Conservation (phyloP, 2,888 invertebrate species). For the Hylaea fasciaria region DNA sequence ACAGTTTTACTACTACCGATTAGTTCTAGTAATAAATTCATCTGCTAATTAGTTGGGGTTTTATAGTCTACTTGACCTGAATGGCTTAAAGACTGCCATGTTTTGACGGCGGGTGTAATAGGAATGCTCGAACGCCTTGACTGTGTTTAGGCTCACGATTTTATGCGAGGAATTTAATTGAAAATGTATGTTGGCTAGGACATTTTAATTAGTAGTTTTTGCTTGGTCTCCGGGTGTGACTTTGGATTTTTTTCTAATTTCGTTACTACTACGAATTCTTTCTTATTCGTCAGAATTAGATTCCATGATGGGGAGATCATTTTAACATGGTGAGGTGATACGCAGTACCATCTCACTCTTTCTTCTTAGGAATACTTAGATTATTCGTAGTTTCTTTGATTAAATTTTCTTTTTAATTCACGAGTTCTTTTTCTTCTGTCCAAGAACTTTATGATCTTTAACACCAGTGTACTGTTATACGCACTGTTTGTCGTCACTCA, state of each 20-base stretch:
- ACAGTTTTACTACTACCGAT: conserved; percentile 53
- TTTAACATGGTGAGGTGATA: no score
- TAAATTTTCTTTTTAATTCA: no score
- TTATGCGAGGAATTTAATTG: conserved; percentile 20
- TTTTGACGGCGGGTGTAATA: conserved; percentile 42
- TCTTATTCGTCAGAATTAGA: no score
- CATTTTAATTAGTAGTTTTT: conserved; percentile 17
- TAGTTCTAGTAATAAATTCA: conserved; percentile 56
- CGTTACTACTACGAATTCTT: no score
- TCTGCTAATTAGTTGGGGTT: conserved; percentile 56
- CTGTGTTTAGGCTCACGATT: conserved; percentile 14
- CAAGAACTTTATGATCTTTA: no score
- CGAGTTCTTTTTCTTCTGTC: no score
- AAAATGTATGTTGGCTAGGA: conserved; percentile 1
- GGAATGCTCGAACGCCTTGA: conserved; percentile 40
- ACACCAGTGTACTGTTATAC: no score
- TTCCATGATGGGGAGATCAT: no score
- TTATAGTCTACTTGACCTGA: conserved; percentile 52
- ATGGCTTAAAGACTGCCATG: conserved; percentile 40
- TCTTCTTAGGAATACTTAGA: no score
- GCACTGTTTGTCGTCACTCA: neutral
- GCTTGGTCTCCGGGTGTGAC: conserved; percentile 4
- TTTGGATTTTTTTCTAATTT: neutral
- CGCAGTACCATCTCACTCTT: no score
- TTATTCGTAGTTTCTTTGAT: no score